A percentile compares a stretch with the other conserved stretches of the same genome.
These are phyloP conservation scores for Dallia pectoralis DNA, from an alignment of 2,797 vertebrate genomes.

Conservation along the genomic window DNA sequence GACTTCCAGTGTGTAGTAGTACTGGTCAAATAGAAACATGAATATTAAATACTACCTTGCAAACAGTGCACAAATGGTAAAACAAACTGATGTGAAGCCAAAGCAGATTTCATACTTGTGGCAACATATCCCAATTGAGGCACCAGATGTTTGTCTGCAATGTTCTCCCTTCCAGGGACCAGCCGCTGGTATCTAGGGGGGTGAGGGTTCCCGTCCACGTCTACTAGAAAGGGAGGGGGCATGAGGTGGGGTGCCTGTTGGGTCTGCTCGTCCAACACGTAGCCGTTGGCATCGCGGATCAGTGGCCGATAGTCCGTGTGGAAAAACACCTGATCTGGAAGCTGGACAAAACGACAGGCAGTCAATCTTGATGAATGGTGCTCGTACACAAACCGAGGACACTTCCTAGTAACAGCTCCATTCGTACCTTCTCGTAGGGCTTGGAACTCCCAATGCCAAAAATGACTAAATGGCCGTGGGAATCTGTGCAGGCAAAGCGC, in stretches of 20 bases:
- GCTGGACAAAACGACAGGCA: constrained; percentile 67
- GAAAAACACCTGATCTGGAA: constrained; percentile 99
- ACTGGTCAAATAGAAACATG: background rate
- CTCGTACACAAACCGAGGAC: background rate
- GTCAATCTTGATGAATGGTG: background rate
- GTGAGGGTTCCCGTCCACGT: constrained; percentile 97
- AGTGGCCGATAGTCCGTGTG: constrained; percentile 97
- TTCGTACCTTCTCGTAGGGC: constrained; percentile 88
- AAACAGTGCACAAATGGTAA: background rate
- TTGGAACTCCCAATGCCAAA: constrained; percentile 94
- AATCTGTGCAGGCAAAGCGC: constrained; percentile 95
- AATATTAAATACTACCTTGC: background rate
- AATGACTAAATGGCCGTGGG: constrained; percentile 93
- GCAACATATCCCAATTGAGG: constrained; percentile 96
- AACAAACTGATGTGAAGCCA: background rate
- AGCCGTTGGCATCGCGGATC: constrained; percentile 91
- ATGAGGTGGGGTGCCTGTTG: constrained; percentile 98
- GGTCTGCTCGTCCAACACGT: constrained; percentile 95
- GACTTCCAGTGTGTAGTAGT: background rate
- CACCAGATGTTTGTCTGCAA: constrained; percentile 90
- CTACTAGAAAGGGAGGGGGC: constrained; percentile 97
- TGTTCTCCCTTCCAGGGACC: constrained; percentile 94
- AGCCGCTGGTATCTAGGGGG: constrained; percentile 90
- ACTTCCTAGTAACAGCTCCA: background rate
- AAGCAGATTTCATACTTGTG: constrained; percentile 81